A percentile compares a stretch with the other conserved stretches of the same genome.
Evolutionary conservation across 2,797 vertebrate genomes (phyloP).

Genomic region (Rhynchotus rufescens): DNA sequence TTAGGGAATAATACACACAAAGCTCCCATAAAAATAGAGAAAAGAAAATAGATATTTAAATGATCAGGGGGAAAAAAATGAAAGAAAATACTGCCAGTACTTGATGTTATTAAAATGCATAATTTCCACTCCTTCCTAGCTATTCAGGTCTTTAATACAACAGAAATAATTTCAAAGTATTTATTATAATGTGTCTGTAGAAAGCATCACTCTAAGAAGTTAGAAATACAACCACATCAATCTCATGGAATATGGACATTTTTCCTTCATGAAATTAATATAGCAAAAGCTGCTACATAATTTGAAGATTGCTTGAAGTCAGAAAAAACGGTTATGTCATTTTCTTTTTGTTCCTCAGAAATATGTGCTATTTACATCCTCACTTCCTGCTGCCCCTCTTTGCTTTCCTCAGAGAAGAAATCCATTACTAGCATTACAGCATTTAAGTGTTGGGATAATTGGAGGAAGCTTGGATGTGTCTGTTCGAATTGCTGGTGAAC

Average conservation of each 20-base stretch:
- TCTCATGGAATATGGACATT: background rate
- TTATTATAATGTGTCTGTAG: background rate
- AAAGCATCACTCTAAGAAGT: background rate
- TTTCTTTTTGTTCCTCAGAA: conserved; percentile 42
- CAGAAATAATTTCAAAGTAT: conserved; percentile 7
- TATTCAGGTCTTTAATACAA: conserved; percentile 24
- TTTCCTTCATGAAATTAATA: background rate
- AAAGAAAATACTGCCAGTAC: background rate
- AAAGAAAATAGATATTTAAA: background rate
- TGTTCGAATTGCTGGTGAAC: background rate
- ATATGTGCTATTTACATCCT: conserved; percentile 56
- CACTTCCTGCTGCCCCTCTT: conserved; percentile 73
- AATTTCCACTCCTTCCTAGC: background rate
- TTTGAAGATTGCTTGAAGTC: background rate
- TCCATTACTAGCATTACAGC: background rate
- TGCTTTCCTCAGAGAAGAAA: conserved; percentile 51
- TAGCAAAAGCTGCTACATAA: background rate
- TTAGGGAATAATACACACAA: background rate
- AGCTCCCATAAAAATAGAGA: background rate
- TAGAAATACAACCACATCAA: background rate
- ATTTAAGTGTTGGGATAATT: background rate
- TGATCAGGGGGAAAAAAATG: background rate
- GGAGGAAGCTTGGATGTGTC: background rate
- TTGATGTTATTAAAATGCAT: background rate
- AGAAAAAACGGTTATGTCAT: conserved; percentile 19